Percentiles rank a stretch among this genome's conserved stretches.
Evolutionary conservation across 2,113 vertebrate species (phyloP).

Genomic region (Willisornis vidua): DNA sequence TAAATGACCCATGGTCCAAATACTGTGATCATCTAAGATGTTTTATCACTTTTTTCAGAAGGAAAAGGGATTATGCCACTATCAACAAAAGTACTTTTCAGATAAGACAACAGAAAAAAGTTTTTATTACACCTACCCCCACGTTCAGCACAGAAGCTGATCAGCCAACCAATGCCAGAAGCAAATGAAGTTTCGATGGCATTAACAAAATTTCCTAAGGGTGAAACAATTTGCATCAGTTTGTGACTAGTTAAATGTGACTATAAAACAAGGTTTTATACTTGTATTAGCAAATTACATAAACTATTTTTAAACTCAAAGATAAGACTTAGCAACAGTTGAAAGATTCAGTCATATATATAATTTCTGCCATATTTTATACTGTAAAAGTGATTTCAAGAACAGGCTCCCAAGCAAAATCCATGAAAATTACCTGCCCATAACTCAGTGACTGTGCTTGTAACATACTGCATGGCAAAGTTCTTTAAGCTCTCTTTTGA

Average conservation of each 20-base stretch:
- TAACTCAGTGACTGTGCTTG: conserved; percentile 85
- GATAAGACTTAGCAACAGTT: neutral
- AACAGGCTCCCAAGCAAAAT: neutral
- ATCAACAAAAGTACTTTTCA: neutral
- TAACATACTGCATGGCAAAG: conserved; percentile 93
- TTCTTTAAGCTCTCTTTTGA: conserved; percentile 83
- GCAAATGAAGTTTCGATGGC: conserved; percentile 88
- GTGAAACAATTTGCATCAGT: conserved; percentile 37
- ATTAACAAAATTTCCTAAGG: conserved; percentile 88
- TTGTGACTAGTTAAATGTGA: neutral
- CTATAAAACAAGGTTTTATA: neutral
- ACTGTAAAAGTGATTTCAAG: neutral
- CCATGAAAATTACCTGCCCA: conserved; percentile 86
- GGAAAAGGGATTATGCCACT: neutral
- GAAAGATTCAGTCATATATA: neutral
- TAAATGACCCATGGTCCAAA: neutral
- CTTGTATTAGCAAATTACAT: neutral
- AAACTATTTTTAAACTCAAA: neutral
- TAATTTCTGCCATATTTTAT: neutral
- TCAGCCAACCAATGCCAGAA: conserved; percentile 87
- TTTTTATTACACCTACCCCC: conserved; percentile 81
- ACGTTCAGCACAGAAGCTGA: conserved; percentile 89
- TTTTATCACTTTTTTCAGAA: neutral
- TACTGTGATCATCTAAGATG: neutral
- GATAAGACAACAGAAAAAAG: too few relatives aligned